phyloP scores from a whole-genome alignment of 2,888 invertebrate species.

The Rosalia funebris region DNA sequence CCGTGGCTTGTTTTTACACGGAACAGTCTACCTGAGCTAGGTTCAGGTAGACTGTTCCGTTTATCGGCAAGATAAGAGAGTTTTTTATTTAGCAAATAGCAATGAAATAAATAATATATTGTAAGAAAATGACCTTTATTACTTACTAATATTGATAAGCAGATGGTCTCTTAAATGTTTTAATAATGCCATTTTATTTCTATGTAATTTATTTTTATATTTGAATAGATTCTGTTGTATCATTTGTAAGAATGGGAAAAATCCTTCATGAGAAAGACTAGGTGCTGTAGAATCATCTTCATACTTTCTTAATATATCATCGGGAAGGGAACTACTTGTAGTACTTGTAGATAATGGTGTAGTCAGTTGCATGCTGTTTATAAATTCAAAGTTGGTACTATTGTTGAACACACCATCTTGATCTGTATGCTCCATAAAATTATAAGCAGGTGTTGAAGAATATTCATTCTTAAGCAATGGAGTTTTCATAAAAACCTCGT shows the following conservation, averaged over 20 bases:
- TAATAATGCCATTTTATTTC: conserved; percentile 70
- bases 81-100: no score
- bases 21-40: no score
- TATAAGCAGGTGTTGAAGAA: conserved; percentile 15
- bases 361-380: neutral
- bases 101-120: no score
- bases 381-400: neutral
- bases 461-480: conserved; percentile 13
- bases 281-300: no score
- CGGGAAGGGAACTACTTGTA: no score
- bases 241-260: conserved; percentile 49
- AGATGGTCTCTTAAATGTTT: conserved; percentile 70
- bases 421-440: neutral
- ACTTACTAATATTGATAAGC: conserved; percentile 74
- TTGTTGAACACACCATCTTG: neutral
- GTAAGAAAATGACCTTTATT: conserved; percentile 18
- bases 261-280: conserved; percentile 37
- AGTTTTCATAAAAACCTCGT: conserved; percentile 34
- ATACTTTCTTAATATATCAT: no score
- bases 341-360: neutral
- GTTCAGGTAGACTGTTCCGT: no score
- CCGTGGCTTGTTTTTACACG: no score
- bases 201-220: conserved; percentile 60
- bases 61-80: no score
- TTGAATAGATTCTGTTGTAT: conserved; percentile 57